Conservation (phyloP, 2,888 invertebrate genomes). For the Melipona bicolor region DNA sequence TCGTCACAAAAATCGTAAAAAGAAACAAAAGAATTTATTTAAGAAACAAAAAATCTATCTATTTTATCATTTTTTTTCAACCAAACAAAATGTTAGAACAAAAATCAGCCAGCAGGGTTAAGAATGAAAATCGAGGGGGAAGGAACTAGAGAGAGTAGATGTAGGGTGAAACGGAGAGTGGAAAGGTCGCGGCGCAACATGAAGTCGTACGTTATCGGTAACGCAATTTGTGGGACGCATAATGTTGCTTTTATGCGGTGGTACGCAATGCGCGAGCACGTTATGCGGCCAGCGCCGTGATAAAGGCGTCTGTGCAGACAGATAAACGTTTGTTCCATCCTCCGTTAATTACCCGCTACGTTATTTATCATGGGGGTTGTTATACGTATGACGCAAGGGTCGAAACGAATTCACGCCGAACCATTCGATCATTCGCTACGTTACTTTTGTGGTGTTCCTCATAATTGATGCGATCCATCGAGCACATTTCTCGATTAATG, state of each 20-base stretch:
- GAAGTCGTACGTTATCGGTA: conserved; percentile 67
- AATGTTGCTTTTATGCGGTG: conserved; percentile 74
- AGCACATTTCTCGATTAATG: conserved; percentile 67
- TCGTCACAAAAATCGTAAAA: too few species aligned
- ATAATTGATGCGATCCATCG: conserved; percentile 66
- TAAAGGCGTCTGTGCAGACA: conserved; percentile 73
- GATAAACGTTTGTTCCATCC: conserved; percentile 71
- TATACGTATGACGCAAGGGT: conserved; percentile 65
- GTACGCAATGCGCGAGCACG: conserved; percentile 21
- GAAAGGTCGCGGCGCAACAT: conserved; percentile 36
- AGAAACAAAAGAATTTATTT: too few species aligned
- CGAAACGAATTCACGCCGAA: conserved; percentile 68
- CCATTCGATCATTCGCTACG: conserved; percentile 65
- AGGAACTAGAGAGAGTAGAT: too few species aligned
- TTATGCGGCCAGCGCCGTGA: conserved; percentile 52
- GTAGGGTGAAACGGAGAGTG: conserved; percentile 21
- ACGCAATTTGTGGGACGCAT: conserved; percentile 70
- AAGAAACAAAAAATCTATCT: too few species aligned
- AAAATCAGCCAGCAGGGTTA: too few species aligned
- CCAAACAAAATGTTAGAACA: too few species aligned
- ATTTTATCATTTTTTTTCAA: too few species aligned
- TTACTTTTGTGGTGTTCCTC: conserved; percentile 62
- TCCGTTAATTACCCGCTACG: conserved; percentile 72
- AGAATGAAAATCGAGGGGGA: not conserved
- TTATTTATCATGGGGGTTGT: conserved; percentile 66